Conservation (phyloP, 2,888 invertebrate genomes). For the Drosophila trichaetosa region DNA sequence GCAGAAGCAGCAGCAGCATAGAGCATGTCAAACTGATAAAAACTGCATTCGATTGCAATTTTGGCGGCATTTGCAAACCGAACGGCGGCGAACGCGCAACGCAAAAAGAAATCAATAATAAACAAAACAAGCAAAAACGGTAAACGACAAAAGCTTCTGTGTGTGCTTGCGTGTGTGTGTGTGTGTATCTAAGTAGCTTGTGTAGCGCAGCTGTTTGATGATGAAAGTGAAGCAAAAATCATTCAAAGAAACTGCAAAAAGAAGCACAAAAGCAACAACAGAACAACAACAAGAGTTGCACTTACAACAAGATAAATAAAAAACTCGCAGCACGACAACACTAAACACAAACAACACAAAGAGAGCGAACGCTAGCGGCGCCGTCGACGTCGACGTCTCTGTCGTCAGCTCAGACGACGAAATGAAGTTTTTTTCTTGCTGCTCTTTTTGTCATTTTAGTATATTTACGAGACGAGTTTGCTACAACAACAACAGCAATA, state of each 20-base stretch:
- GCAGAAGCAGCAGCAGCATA: conserved; percentile 4
- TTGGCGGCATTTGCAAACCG: conserved; percentile 75
- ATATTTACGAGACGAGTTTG: conserved; percentile 68
- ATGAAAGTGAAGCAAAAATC: conserved; percentile 78
- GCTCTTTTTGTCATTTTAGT: conserved; percentile 44
- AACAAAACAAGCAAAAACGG: conserved; percentile 60
- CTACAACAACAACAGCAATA: conserved; percentile 26
- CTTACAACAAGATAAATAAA: conserved; percentile 31
- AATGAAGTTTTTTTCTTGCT: conserved; percentile 44
- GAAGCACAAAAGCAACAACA: conserved; percentile 32
- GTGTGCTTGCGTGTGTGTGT: conserved; percentile 12
- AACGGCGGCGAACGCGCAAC: conserved; percentile 70
- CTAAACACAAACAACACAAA: conserved; percentile 55
- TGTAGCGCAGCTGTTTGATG: conserved; percentile 78
- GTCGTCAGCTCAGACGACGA: conserved; percentile 62
- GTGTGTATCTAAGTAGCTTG: conserved; percentile 46
- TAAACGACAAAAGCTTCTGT: conserved; percentile 62
- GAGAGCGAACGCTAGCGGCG: conserved; percentile 36
- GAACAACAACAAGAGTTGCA: conserved; percentile 44
- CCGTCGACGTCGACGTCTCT: conserved; percentile 32
- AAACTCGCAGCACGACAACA: conserved; percentile 23
- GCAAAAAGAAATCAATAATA: conserved; percentile 72
- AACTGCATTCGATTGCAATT: conserved; percentile 79
- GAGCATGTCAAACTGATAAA: conserved; percentile 55
- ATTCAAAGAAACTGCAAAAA: conserved; percentile 71